phyloP scores from a whole-genome alignment of 2,113 vertebrate genomes.

The Bombycilla garrulus region DNA sequence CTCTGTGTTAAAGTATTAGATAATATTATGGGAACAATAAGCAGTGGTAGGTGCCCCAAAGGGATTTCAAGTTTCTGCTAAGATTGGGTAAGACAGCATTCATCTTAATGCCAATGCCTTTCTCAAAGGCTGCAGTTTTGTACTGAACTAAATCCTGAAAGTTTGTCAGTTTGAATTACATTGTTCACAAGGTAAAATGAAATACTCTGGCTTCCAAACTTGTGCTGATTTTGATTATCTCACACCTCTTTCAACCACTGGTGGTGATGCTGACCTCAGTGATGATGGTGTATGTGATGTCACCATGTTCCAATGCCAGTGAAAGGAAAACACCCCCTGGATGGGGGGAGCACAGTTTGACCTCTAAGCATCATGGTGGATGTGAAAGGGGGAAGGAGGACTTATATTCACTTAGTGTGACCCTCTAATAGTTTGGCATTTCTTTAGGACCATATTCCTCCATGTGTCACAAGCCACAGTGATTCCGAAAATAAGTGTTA shows the following conservation, averaged over 20 bases:
- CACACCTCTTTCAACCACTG: neutral
- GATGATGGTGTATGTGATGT: neutral
- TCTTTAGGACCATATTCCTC: neutral
- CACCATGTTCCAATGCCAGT: neutral
- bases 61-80: constrained; percentile 33
- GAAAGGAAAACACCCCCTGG: neutral
- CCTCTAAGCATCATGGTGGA: neutral
- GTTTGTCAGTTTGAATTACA: constrained; percentile 39
- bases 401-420: neutral
- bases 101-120: constrained; percentile 51
- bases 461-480: neutral
- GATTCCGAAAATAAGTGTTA: neutral
- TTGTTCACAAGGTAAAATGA: neutral
- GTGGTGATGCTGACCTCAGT: neutral
- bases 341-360: neutral
- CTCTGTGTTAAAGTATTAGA: constrained; percentile 16
- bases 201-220: constrained; percentile 24
- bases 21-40: constrained; percentile 11
- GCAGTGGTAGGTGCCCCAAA: constrained; percentile 27
- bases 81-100: constrained; percentile 45
- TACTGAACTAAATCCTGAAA: constrained; percentile 29
- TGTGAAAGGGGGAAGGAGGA: neutral
- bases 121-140: constrained; percentile 13
- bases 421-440: neutral
- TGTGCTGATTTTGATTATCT: neutral